phyloP scores from a whole-genome alignment of 2,113 vertebrate genomes.

The Xenus cinereus region DNA sequence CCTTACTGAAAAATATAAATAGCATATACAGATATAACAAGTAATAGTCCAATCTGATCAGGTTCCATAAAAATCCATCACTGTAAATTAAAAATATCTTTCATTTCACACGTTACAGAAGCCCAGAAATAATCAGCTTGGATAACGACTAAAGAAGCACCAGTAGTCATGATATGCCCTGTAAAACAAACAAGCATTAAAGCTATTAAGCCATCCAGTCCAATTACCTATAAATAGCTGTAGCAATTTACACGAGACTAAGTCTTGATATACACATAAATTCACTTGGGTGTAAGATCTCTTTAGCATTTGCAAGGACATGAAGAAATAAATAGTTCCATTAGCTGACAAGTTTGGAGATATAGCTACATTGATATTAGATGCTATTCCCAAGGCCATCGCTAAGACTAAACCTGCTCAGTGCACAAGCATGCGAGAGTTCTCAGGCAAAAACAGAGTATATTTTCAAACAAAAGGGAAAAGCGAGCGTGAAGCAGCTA shows the following conservation, averaged over 20 bases:
- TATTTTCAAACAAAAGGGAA: neutral
- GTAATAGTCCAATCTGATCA: neutral
- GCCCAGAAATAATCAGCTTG: neutral
- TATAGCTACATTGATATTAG: neutral
- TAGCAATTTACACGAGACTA: neutral
- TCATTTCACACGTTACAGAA: neutral
- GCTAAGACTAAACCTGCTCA: neutral
- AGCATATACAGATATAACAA: neutral
- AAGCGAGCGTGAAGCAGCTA: neutral
- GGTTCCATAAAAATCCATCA: neutral
- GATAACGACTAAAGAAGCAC: neutral
- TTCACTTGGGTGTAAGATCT: neutral
- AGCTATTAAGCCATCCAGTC: neutral
- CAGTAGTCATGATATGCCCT: neutral
- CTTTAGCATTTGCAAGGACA: neutral
- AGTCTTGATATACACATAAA: neutral
- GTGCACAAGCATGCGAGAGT: neutral
- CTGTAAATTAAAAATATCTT: neutral
- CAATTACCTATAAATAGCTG: neutral
- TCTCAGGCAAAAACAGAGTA: neutral
- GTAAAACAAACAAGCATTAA: conserved; percentile 17
- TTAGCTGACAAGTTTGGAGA: neutral
- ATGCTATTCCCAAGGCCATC: neutral
- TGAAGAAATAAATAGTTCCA: neutral
- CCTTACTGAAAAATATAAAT: neutral